These are phyloP conservation scores for Melopsittacus undulatus DNA, from an alignment of 2,797 vertebrate genomes.

Conservation along the genomic window DNA sequence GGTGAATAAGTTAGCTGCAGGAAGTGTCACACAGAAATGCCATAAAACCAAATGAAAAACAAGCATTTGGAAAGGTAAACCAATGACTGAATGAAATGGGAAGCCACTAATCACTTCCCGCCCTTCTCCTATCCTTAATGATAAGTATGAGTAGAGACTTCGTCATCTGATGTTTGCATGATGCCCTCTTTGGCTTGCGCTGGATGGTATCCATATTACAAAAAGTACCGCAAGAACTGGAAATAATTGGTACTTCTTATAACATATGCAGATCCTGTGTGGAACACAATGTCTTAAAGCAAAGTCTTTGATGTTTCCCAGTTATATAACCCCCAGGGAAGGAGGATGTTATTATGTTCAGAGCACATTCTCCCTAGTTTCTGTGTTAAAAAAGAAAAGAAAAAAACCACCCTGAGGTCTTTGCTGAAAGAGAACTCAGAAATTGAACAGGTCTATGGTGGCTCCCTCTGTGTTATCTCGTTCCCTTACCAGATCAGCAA, in stretches of 20 bases:
- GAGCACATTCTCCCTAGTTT: not conserved
- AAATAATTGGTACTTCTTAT: conserved; percentile 58
- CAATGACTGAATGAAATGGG: not conserved
- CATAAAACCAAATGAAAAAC: conserved; percentile 29
- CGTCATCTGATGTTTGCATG: conserved; percentile 14
- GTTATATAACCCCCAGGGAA: conserved; percentile 42
- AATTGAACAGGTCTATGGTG: not conserved
- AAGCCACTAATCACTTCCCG: conserved; percentile 36
- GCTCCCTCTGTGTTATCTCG: not conserved
- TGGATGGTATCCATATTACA: conserved; percentile 5
- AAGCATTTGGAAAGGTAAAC: conserved; percentile 9
- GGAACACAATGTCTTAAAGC: conserved; percentile 45
- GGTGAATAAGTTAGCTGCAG: not conserved
- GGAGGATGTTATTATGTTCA: conserved; percentile 15
- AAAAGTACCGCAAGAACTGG: conserved; percentile 44
- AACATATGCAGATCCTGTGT: conserved; percentile 35
- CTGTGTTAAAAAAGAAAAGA: not conserved
- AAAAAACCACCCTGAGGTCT: not conserved
- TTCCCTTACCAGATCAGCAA: not conserved
- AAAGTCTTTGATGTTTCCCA: conserved; percentile 44
- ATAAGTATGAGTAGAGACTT: conserved; percentile 41
- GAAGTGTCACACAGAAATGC: not conserved
- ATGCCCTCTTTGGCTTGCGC: conserved; percentile 31
- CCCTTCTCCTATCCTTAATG: not conserved
- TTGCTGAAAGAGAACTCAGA: not conserved